Percentiles rank a stretch among this genome's conserved stretches.
These are phyloP conservation scores for Poecilia gillii DNA, from an alignment of 2,797 vertebrate species.

Conservation along the genomic window DNA sequence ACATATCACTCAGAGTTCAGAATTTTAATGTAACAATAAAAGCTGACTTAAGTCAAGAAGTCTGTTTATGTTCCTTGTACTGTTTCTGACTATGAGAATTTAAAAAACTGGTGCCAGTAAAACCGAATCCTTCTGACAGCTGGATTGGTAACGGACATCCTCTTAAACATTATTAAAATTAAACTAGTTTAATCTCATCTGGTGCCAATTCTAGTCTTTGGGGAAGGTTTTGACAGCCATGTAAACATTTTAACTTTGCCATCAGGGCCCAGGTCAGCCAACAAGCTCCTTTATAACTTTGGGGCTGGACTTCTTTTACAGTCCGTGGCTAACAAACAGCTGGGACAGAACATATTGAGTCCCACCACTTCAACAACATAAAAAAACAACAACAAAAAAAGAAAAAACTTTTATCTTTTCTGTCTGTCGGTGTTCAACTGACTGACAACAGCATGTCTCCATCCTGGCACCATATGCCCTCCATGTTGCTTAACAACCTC, in stretches of 20 bases:
- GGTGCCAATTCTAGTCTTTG: constrained; percentile 25
- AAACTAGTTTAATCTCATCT: constrained; percentile 6
- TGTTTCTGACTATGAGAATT: constrained; percentile 8
- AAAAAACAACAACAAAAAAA: constrained; percentile 41
- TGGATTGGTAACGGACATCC: not conserved
- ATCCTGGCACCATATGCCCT: constrained; percentile 74
- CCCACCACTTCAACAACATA: constrained; percentile 56
- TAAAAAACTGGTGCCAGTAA: constrained; percentile 29
- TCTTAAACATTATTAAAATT: not conserved
- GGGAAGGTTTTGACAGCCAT: constrained; percentile 17
- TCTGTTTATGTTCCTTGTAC: not conserved
- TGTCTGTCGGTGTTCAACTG: constrained; percentile 63
- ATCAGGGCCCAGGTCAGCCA: constrained; percentile 21
- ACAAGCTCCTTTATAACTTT: constrained; percentile 32
- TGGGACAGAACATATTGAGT: constrained; percentile 55
- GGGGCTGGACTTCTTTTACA: constrained; percentile 46
- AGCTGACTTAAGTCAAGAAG: not conserved
- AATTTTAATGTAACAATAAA: not conserved
- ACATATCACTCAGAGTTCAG: too few relatives aligned
- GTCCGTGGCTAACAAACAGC: constrained; percentile 63
- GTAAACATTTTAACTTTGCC: constrained; percentile 26
- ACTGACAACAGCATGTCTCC: constrained; percentile 66
- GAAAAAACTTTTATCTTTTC: constrained; percentile 50
- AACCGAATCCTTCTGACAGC: constrained; percentile 17
- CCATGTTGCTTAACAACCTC: constrained; percentile 79